These are phyloP conservation scores for Drosophila fulvimacula DNA, from an alignment of 2,888 invertebrate genomes.

Conservation along the genomic window DNA sequence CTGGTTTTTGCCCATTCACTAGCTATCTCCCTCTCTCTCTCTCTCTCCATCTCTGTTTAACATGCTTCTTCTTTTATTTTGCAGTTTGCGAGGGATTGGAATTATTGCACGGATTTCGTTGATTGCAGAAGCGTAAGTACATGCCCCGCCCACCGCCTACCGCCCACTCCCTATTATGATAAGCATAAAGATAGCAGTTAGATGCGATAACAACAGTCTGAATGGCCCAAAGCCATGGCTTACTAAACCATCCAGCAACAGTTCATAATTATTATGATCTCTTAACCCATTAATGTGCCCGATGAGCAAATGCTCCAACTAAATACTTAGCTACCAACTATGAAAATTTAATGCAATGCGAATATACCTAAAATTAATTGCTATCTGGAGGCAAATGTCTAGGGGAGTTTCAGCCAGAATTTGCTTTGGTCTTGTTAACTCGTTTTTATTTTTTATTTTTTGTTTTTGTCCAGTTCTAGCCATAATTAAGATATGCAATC, in stretches of 20 bases:
- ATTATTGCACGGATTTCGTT: conserved; percentile 84
- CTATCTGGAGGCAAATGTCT: not conserved
- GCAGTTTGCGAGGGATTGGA: conserved; percentile 84
- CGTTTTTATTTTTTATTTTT: too few relatives aligned
- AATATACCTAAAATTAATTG: not conserved
- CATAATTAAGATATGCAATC: conserved; percentile 9
- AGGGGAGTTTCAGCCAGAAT: not conserved
- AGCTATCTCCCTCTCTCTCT: conserved; percentile 3
- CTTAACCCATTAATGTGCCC: conserved; percentile 45
- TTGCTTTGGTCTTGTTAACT: not conserved
- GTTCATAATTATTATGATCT: conserved; percentile 50
- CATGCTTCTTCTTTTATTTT: conserved; percentile 51
- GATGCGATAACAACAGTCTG: conserved; percentile 35
- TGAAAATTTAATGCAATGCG: conserved; percentile 6
- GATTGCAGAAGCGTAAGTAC: conserved; percentile 84
- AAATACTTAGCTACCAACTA: not conserved
- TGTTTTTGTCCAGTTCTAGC: not conserved
- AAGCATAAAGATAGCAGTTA: conserved; percentile 28
- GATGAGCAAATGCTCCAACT: conserved; percentile 3
- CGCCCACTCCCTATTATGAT: conserved; percentile 26
- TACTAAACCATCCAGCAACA: conserved; percentile 46
- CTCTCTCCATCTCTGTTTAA: not conserved
- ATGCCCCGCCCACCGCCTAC: not conserved
- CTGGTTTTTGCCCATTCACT: conserved; percentile 9
- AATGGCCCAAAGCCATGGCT: conserved; percentile 30